Evolutionary conservation across 2,888 invertebrate genomes (phyloP).

Genomic region (Harpagoxenus sublaevis): DNA sequence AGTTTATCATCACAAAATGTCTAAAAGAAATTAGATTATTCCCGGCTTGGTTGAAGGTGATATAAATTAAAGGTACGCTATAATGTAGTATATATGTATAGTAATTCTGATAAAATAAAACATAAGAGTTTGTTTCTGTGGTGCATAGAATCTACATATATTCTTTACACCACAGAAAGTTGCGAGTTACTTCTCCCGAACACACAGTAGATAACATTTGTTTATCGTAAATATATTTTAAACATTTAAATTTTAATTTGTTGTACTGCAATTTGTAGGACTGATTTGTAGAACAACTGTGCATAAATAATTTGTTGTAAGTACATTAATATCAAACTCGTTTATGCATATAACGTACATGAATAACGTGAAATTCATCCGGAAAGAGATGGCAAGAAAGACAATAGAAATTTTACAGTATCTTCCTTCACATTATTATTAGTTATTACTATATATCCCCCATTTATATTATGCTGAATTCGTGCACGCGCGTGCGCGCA

Average conservation of each 20-base stretch:
- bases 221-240: conserved; percentile 38
- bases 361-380: conserved; percentile 30
- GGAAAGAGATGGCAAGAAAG: conserved; percentile 33
- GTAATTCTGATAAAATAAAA: conserved; percentile 23
- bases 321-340: conserved; percentile 50
- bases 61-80: conserved; percentile 4
- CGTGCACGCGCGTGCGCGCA: background rate
- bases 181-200: conserved; percentile 38
- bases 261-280: conserved; percentile 50
- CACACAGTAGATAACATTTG: conserved; percentile 40
- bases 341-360: conserved; percentile 44
- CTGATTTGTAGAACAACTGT: conserved; percentile 42
- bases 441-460: conserved; percentile 29
- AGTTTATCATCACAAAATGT: conserved; percentile 3
- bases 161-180: conserved; percentile 27
- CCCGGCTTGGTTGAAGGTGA: background rate
- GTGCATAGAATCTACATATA: conserved; percentile 6
- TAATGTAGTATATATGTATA: conserved; percentile 6
- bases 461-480: conserved; percentile 36
- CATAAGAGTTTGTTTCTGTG: background rate
- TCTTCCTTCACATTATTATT: conserved; percentile 38
- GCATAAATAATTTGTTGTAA: conserved; percentile 52
- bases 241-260: conserved; percentile 43
- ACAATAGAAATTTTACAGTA: conserved; percentile 8
- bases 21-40: background rate